A percentile compares a stretch with the other conserved stretches of the same genome.
phyloP scores from a whole-genome alignment of 2,113 vertebrate species.

The Echinops telfairi region DNA sequence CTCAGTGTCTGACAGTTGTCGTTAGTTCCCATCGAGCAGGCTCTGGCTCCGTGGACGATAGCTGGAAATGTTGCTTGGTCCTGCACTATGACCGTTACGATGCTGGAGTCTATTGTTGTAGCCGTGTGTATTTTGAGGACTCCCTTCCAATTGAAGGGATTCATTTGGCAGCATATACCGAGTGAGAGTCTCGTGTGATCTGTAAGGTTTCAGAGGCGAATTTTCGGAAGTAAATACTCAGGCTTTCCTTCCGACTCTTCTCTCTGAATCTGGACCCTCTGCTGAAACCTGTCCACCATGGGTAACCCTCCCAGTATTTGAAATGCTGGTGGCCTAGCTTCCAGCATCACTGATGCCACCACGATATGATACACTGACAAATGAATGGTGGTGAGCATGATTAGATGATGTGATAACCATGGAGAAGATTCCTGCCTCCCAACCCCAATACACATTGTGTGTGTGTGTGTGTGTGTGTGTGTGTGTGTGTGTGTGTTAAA shows the following conservation, averaged over 20 bases:
- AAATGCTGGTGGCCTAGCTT: neutral
- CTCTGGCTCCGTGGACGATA: neutral
- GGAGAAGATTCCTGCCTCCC: neutral
- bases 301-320: neutral
- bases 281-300: neutral
- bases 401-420: neutral
- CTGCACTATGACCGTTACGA: neutral
- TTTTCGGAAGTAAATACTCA: neutral
- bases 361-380: neutral
- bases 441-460: neutral
- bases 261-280: neutral
- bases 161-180: neutral
- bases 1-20: neutral
- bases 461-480: neutral
- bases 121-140: neutral
- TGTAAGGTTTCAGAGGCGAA: neutral
- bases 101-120: neutral
- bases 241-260: neutral
- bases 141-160: neutral
- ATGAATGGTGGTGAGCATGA: neutral
- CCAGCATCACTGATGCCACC: neutral
- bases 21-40: neutral
- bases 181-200: neutral
- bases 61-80: neutral
- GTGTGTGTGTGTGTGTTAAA: neutral